Evolutionary conservation across 1,140 invertebrate species (phyloP).

Genomic region (Zelostemma sp.): DNA sequence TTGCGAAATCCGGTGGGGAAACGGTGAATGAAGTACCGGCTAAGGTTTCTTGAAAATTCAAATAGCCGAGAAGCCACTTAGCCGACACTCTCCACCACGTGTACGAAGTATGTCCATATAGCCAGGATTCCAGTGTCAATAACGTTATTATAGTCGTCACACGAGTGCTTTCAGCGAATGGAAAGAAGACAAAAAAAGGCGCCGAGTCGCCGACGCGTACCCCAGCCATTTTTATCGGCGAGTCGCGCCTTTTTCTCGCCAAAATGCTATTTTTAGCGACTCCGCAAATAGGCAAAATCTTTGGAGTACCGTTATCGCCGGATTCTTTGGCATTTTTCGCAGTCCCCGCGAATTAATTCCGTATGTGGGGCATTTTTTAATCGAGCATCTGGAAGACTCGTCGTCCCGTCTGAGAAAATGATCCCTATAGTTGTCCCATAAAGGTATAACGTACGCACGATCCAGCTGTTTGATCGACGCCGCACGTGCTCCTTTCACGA

Average conservation of each 20-base stretch:
- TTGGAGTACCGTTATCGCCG: neutral
- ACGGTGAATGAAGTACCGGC: conserved; percentile 17
- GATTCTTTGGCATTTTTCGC: neutral
- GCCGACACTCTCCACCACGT: conserved; percentile 35
- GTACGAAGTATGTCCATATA: conserved; percentile 30
- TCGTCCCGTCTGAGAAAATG: conserved; percentile 57
- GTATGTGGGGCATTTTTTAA: conserved; percentile 3
- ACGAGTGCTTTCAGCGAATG: conserved; percentile 25
- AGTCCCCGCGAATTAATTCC: too few species aligned
- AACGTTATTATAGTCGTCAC: conserved; percentile 40
- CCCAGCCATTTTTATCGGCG: conserved; percentile 28
- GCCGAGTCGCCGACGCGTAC: conserved; percentile 35
- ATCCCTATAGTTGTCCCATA: conserved; percentile 53
- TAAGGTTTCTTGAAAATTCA: conserved; percentile 34
- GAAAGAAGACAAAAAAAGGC: conserved; percentile 32
- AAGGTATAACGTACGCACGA: conserved; percentile 65
- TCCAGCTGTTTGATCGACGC: conserved; percentile 69
- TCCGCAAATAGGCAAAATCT: neutral
- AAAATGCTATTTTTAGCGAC: conserved; percentile 9
- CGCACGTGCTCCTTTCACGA: conserved; percentile 62
- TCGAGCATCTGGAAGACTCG: conserved; percentile 49
- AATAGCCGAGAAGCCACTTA: conserved; percentile 40
- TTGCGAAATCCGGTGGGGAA: neutral
- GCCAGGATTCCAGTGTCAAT: conserved; percentile 37
- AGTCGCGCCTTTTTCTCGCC: neutral